Evolutionary conservation across 2,888 invertebrate species (phyloP), one percentile per base, ranked within the genome.

Genomic region (Ectemnius cavifrons): DNA sequence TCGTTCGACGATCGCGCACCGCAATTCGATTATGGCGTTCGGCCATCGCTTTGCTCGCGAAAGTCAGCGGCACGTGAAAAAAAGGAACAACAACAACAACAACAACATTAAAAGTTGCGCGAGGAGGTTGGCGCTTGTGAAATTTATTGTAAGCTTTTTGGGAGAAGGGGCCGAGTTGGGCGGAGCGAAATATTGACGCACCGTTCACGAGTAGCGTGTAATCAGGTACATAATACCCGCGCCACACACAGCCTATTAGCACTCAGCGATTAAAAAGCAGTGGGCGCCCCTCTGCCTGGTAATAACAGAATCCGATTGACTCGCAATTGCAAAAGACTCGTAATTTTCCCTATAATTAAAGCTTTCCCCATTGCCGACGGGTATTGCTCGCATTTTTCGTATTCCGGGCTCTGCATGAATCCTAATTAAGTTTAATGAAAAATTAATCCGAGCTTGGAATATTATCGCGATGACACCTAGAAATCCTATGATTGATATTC

Each of bases 1-100:
- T 11, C 47, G 23, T 23, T 18, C 46, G 18, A 37, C 6, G 37
- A 28, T 57, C 4, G 27, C 6, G 63, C 16, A 13, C 59, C 49
- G 60, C 58, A 28, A 60, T 70, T 70, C 57, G 20, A 45, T 52
- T 52, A 59, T 49, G 47, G 16, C 46, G 63, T n/a, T 46, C 13
- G 27, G 16, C 5, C 28, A 11, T 11, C 37, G 37, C 37, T 37
- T 37, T 37, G 37, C 37, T 37, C 37, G 37, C 0, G 37, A 8
- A 37, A 37, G 8, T 37, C 37, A 37, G 37, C 52, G 14, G 52
- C 16, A 16, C 52, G 52, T 52, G 52, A 52, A 52, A 37, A 37
- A 52, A n/a, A n/a, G n/a, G n/a, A n/a, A n/a, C n/a, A n/a, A n/a
- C n/a, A n/a, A n/a, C n/a, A n/a, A n/a, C n/a, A n/a, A 52, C 16